phyloP scores from a whole-genome alignment of 1,140 invertebrate genomes.

The Drosophila ohnishii region DNA sequence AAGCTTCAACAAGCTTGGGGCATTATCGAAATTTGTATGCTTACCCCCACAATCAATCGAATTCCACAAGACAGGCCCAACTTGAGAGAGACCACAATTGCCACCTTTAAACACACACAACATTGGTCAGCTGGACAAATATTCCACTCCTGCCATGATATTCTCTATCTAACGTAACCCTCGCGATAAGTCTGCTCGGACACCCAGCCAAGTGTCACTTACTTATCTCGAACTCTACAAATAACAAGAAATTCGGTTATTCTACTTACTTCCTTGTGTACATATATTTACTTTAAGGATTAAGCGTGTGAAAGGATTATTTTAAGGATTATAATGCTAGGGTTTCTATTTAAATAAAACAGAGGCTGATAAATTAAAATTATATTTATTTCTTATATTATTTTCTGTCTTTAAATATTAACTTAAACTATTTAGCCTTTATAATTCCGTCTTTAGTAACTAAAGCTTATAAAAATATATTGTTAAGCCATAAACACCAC shows the following conservation, averaged over 20 bases:
- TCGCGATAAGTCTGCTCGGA: conserved; percentile 17
- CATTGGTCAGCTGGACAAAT: conserved; percentile 58
- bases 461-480: background rate
- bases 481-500: background rate
- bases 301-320: background rate
- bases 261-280: background rate
- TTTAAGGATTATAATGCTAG: background rate
- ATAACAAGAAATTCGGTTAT: conserved; percentile 3
- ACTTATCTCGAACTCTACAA: background rate
- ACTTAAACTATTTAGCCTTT: no score
- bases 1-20: conserved; percentile 24
- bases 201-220: conserved; percentile 16
- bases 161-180: conserved; percentile 7
- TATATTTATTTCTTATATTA: background rate
- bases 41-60: conserved; percentile 50
- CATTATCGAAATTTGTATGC: conserved; percentile 62
- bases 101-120: conserved; percentile 16
- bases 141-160: background rate
- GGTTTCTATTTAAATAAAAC: background rate
- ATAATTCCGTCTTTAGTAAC: background rate
- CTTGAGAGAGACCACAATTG: conserved; percentile 20
- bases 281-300: background rate
- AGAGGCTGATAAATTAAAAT: no score
- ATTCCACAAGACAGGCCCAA: conserved; percentile 31
- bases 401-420: no score